Evolutionary conservation across 1,140 invertebrate species (phyloP), one percentile per base, ranked within the genome.

Genomic region (Rhyacophila brunnea): DNA sequence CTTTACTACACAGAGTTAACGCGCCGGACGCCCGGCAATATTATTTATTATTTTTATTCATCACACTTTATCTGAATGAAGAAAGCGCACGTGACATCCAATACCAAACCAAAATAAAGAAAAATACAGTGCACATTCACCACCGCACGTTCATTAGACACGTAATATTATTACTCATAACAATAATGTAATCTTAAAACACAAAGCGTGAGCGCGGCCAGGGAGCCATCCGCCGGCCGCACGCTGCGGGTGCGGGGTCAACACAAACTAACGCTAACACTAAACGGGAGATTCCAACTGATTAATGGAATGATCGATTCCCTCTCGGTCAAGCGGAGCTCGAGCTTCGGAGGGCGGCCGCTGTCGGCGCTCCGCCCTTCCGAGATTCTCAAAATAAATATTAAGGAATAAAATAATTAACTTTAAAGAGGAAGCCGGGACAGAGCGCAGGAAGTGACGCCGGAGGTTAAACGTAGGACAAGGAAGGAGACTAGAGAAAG

Each of bases 221-320:
- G 45, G n/a, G n/a, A 9, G 11, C 2, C n/a, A 10, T 28, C 9
- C 23, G 23, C 23, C 4, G 23, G 23, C 23, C 9, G 23, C 23
- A 28, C 9, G 9, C 9, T 9, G 23, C 23, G 23, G 23, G 23
- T 28, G 23, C 23, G 23, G 52, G 44, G 11, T n/a, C 19, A 54
- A 49, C 28, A 55, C 51, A 60, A 64, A 60, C 62, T 64, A 60
- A 64, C 23, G 17, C 56, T 64, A 64, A 23, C n/a, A n/a, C n/a
- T n/a, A n/a, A n/a, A n/a, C 20, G 50, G 50, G 57, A 64, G 62
- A 64, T 64, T 60, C 62, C 57, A 60, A 47, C 57, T 50, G 38
- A 54, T 56, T 59, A 55, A 59, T 59, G 56, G 61, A 59, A 59
- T 64, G 61, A 64, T 52, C 44, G 45, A 47, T 47, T 52, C 57